A percentile compares a stretch with the other conserved stretches of the same genome.
These are phyloP conservation scores for Dryocosmus kuriphilus DNA, from an alignment of 2,888 invertebrate genomes.

Conservation along the genomic window DNA sequence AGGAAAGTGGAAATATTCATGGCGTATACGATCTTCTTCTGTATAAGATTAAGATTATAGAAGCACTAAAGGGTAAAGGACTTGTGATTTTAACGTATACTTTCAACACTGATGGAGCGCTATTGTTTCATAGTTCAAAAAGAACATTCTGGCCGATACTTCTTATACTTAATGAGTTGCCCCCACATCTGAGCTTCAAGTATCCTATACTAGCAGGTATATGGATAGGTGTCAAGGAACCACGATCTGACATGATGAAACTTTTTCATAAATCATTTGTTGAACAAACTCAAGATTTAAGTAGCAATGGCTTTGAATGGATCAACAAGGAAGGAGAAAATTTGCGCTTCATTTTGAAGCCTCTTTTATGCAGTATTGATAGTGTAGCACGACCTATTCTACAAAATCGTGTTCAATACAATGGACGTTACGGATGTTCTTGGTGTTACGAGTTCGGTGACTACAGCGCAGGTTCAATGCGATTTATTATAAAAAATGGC, in stretches of 20 bases:
- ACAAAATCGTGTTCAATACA: too few species aligned
- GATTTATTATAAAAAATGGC: conserved; percentile 12
- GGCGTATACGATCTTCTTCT: too few species aligned
- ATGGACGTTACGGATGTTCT: too few species aligned
- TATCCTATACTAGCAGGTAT: too few species aligned
- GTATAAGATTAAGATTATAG: too few species aligned
- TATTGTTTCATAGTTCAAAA: neutral
- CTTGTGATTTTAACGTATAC: neutral
- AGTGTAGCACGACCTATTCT: conserved; percentile 39
- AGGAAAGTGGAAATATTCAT: too few species aligned
- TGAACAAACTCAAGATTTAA: neutral
- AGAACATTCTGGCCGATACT: neutral
- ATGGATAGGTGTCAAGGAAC: too few species aligned
- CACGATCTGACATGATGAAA: neutral
- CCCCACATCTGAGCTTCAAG: neutral
- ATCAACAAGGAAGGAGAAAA: neutral
- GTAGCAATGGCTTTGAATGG: neutral
- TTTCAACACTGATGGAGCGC: neutral
- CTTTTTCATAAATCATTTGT: neutral
- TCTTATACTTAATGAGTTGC: neutral
- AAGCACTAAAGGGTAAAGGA: too few species aligned
- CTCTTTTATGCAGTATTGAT: conserved; percentile 25
- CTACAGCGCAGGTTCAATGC: conserved; percentile 32
- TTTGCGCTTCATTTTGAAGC: neutral
- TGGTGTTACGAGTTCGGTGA: conserved; percentile 38